phyloP scores from a whole-genome alignment of 2,113 vertebrate genomes.

The Motacilla alba region DNA sequence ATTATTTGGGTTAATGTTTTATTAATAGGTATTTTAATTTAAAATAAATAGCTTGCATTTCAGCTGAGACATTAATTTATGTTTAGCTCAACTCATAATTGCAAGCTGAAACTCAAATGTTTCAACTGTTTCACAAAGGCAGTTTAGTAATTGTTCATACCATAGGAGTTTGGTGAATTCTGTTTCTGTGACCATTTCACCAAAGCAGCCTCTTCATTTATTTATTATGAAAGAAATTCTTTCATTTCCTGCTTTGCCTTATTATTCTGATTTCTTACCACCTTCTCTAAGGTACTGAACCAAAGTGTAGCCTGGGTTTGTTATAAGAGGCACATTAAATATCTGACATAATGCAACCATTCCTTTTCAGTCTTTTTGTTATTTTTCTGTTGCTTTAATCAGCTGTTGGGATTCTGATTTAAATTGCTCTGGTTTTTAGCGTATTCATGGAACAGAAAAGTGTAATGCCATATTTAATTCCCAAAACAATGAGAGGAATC shows the following conservation, averaged over 20 bases:
- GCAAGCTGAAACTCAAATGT: not conserved
- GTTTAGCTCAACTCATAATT: not conserved
- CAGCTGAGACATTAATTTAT: not conserved
- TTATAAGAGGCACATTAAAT: not conserved
- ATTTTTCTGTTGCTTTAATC: not conserved
- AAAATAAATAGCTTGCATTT: not conserved
- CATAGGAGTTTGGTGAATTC: not conserved
- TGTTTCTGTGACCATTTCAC: not conserved
- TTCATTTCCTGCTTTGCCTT: not conserved
- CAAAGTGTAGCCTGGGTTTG: not conserved
- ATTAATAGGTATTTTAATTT: constrained; percentile 1
- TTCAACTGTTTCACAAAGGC: not conserved
- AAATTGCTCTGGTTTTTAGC: not conserved
- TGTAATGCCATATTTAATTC: not conserved
- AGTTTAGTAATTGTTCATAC: not conserved
- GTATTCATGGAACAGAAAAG: not conserved
- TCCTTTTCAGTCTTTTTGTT: not conserved
- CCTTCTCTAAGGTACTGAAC: not conserved
- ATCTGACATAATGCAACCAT: not conserved
- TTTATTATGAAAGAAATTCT: not conserved
- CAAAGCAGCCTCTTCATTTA: not conserved
- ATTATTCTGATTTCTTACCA: not conserved
- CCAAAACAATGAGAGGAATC: not conserved
- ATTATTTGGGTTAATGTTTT: not conserved
- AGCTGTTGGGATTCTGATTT: not conserved